Evolutionary conservation across 1,140 invertebrate genomes (phyloP), one percentile per base, ranked within the genome.

Genomic region (Rhynchophorus ferrugineus): DNA sequence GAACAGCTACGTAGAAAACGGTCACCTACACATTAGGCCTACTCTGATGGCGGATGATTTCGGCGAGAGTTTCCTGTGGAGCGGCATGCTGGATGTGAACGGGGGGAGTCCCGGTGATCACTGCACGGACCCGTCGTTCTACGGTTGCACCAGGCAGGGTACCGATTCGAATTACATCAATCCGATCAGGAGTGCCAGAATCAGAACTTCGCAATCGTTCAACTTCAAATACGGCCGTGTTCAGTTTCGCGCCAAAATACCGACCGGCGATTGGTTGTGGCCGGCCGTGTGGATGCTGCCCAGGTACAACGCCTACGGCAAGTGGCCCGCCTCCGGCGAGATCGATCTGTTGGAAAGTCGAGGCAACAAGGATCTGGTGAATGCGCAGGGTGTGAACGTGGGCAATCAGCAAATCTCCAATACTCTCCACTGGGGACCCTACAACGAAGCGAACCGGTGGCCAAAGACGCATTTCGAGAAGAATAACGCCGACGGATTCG

Each of bases 181-280:
- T 62, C 81, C 82, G 1, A 71, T 81, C 33, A 74, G 78, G 62
- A 85, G 82, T 56, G 83, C 82, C 0, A 73, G 81, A 41, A 52
- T 87, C n/a, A 75, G 78, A 20, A 81, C 80, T 1, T 71, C 77
- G 0, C 57, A 78, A 5, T 77, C 77, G 1, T 83, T 86, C 64
- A 74, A 69, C 21, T 84, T 82, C 65, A 75, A 72, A 50, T 86
- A 83, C 60, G 84, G 84, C 1, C 70, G 70, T 45, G 69, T 86
- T 5, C 80, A 85, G 63, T 74, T 85, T n/a, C 71, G 74, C 50
- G 83, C 83, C 1, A 84, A 83, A 66, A 71, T 85, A 69, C 84
- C 84, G 0, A 65, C 70, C 14, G 84, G 84, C 38, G 84, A 87
- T 66, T 87, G 84, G 84, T 58, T 86, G 1, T 83, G 82, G 78